Percentiles rank a stretch among this genome's conserved stretches.
Conservation (phyloP, 2,113 vertebrate genomes). For the Neodon shergylaensis region DNA sequence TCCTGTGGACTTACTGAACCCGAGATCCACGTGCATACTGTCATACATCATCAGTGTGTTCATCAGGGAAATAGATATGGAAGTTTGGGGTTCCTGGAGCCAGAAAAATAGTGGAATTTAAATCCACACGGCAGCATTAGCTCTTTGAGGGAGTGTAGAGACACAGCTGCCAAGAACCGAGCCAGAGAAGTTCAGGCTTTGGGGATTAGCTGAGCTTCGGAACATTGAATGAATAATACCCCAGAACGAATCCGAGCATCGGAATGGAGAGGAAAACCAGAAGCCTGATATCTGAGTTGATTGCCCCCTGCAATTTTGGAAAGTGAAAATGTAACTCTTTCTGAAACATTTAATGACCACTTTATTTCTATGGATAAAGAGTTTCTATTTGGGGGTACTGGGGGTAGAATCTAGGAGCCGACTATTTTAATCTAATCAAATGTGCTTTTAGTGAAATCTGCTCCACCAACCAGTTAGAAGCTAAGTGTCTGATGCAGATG, state of each 20-base stretch:
- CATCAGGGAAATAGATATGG: not conserved
- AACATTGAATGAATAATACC: not conserved
- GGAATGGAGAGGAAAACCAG: not conserved
- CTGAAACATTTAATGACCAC: not conserved
- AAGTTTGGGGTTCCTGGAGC: not conserved
- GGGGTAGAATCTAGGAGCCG: not conserved
- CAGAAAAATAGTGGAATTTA: not conserved
- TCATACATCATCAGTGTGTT: not conserved
- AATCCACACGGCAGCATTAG: not conserved
- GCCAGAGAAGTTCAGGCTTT: not conserved
- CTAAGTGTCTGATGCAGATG: not conserved
- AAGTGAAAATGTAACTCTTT: not conserved
- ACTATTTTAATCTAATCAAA: not conserved
- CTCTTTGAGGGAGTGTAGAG: not conserved
- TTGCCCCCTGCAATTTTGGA: conserved; percentile 20
- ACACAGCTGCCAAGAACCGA: not conserved
- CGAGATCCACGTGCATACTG: not conserved
- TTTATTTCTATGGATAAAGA: not conserved
- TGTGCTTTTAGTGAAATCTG: not conserved
- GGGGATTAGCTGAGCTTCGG: not conserved
- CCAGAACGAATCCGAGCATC: not conserved
- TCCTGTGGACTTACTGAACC: not conserved
- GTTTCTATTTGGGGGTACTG: not conserved
- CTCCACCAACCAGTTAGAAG: conserved; percentile 3
- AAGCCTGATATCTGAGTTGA: not conserved